Conservation (phyloP, 2,888 invertebrate genomes). For the Cactoblastis cactorum region DNA sequence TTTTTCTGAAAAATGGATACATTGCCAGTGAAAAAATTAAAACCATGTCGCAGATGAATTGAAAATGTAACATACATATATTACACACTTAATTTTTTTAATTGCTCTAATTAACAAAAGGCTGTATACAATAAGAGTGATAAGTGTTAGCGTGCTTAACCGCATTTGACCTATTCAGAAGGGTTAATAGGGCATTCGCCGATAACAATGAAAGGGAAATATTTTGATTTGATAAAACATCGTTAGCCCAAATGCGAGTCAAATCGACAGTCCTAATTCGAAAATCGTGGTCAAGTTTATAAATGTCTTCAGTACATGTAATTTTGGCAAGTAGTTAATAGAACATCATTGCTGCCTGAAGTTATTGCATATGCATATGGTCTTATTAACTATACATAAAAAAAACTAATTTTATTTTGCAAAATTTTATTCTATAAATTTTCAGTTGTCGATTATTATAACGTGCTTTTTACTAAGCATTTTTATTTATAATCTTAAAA, state of each 20-base stretch:
- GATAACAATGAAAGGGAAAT: constrained; percentile 15
- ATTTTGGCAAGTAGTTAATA: no score
- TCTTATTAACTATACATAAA: background rate
- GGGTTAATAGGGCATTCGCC: constrained; percentile 23
- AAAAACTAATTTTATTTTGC: background rate
- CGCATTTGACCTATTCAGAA: constrained; percentile 17
- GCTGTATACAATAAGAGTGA: constrained; percentile 14
- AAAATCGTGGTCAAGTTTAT: background rate
- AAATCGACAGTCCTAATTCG: background rate
- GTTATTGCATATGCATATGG: no score
- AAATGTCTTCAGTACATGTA: background rate
- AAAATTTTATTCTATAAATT: background rate
- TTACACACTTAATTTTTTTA: constrained; percentile 4
- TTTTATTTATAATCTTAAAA: no score
- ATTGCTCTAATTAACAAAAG: constrained; percentile 14
- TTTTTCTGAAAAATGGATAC: background rate
- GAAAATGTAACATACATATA: background rate
- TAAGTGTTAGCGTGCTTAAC: constrained; percentile 20
- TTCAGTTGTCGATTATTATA: no score
- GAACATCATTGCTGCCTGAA: background rate
- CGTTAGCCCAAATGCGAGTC: constrained; percentile 4
- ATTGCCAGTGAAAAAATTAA: background rate
- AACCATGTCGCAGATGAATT: background rate
- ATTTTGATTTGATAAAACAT: constrained; percentile 6
- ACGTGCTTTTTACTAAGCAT: no score